Evolutionary conservation across 1,140 invertebrate species (phyloP).

Genomic region (Cyrtorhinus lividipennis): DNA sequence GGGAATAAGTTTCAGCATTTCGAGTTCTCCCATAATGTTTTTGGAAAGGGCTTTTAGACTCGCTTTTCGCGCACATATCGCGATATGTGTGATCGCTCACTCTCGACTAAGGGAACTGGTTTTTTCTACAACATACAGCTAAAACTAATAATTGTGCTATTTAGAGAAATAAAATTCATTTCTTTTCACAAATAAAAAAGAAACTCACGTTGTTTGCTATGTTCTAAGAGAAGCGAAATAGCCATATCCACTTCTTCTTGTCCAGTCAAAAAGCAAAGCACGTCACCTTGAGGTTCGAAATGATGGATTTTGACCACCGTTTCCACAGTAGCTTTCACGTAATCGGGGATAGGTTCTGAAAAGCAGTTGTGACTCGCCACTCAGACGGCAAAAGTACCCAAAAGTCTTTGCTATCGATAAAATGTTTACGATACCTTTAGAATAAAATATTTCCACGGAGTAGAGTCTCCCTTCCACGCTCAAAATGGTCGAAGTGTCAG

Average conservation of each 20-base stretch:
- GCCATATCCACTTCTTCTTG: conserved; percentile 79
- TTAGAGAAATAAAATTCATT: no score
- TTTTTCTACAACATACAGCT: no score
- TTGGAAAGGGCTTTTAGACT: no score
- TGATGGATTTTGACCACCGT: conserved; percentile 77
- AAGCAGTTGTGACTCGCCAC: no score
- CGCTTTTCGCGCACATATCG: no score
- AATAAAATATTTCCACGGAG: conserved; percentile 77
- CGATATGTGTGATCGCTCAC: no score
- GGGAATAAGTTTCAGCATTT: no score
- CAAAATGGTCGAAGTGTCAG: conserved; percentile 66
- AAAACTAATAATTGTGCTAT: no score
- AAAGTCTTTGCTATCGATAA: not conserved
- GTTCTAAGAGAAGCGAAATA: conserved; percentile 33
- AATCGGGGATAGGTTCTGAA: conserved; percentile 75
- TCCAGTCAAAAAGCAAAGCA: conserved; percentile 88
- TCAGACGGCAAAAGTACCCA: conserved; percentile 17
- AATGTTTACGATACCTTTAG: no score
- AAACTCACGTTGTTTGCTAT: conserved; percentile 9
- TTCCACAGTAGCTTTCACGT: conserved; percentile 73
- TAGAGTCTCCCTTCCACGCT: conserved; percentile 78
- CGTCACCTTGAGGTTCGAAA: conserved; percentile 62
- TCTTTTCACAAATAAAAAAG: no score
- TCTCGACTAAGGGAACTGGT: no score
- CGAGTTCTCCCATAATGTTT: no score